Evolutionary conservation across 2,888 invertebrate genomes (phyloP), one percentile per base, ranked within the genome.

Genomic region (Drosophila dives): DNA sequence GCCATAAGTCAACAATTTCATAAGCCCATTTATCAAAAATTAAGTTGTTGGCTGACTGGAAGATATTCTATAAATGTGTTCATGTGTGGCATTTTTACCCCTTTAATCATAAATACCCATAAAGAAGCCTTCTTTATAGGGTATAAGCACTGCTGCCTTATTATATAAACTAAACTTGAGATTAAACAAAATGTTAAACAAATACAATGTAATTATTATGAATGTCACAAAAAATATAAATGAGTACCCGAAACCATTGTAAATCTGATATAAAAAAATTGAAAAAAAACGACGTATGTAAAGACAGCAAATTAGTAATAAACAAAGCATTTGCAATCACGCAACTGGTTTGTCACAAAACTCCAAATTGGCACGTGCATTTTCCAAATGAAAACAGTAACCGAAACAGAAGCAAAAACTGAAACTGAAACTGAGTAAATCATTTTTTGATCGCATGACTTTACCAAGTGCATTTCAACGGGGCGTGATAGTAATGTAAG

Each of bases 401-500:
- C 36, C 10, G 38, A 32, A 29, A 23, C 20, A 15, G 54, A 45
- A 34, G 26, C 38, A 12, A 15, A 17, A 23, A n/a, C 45, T 17
- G 34, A 32, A 29, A 17, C 17, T 4, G 38, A 45, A 17, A 26
- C 15, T 0, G 49, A 33, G n/a, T 2, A 4, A 23, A 38, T 12
- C 73, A 72, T 66, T 76, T 67, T 66, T 48, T 51, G 45, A 65
- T 77, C 36, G 69, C 80, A 75, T 77, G 80, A 63, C 63, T 62
- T 60, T 54, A 8, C 32, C 63, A 75, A 78, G 63, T 83, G 78
- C 82, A 81, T 62, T 82, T 58, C 68, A 72, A 79, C 66, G 79
- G 88, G 66, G 64, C 88, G 76, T 87, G 73, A 82, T 83, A 81
- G 59, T 56, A 49, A 59, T 59, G 64, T 60, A 71, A 77, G 81